Evolutionary conservation across 2,113 vertebrate genomes (phyloP).

Genomic region (Myiozetetes cayanensis): DNA sequence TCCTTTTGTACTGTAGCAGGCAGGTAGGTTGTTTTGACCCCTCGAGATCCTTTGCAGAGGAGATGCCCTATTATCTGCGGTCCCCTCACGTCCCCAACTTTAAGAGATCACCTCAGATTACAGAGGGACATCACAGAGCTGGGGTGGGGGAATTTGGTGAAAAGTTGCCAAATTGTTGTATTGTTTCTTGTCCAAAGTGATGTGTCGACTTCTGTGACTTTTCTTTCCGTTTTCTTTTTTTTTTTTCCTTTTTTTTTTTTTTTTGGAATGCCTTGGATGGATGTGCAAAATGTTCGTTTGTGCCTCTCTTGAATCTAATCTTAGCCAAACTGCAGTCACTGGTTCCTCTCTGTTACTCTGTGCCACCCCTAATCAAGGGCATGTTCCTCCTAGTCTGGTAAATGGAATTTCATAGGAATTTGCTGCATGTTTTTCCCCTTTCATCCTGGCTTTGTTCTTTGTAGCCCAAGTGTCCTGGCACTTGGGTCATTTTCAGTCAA

Average conservation of each 20-base stretch:
- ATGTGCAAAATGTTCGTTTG: constrained; percentile 54
- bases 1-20: constrained; percentile 40
- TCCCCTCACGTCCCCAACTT: background rate
- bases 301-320: constrained; percentile 62
- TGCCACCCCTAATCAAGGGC: constrained; percentile 25
- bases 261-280: constrained; percentile 68
- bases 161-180: constrained; percentile 66
- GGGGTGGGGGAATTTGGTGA: background rate
- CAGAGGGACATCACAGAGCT: constrained; percentile 11
- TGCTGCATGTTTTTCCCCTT: constrained; percentile 52
- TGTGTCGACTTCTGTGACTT: constrained; percentile 58
- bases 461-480: background rate
- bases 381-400: constrained; percentile 41
- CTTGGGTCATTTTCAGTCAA: constrained; percentile 22
- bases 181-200: constrained; percentile 64
- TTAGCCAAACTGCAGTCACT: constrained; percentile 25
- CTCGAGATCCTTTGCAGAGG: background rate
- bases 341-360: background rate
- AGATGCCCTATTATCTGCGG: constrained; percentile 6
- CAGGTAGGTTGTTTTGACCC: constrained; percentile 11
- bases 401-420: constrained; percentile 54
- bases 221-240: background rate
- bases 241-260: background rate
- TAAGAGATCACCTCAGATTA: background rate
- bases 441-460: constrained; percentile 51